A percentile compares a stretch with the other conserved stretches of the same genome.
Evolutionary conservation across 2,113 vertebrate species (phyloP).

Genomic region (Rhea pennata): DNA sequence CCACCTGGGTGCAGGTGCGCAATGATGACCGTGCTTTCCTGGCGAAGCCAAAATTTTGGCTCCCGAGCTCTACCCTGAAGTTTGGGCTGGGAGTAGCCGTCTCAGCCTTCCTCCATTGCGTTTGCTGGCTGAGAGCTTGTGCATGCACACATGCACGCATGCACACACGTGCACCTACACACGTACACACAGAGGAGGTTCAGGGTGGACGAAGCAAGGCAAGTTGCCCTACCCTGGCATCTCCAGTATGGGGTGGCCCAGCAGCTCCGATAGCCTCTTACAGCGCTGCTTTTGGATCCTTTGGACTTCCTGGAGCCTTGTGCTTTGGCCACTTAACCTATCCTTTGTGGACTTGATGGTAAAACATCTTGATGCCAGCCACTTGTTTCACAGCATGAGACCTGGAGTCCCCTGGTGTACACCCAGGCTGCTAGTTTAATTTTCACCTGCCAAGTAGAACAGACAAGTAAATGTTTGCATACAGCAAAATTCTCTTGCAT

Average conservation of each 20-base stretch:
- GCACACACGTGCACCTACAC: no score
- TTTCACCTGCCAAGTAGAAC: background rate
- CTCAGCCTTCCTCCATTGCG: no score
- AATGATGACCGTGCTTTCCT: background rate
- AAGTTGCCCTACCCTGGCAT: no score
- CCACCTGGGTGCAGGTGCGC: background rate
- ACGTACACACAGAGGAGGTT: fast-evolving
- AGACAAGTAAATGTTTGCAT: slow-evolving; percentile 7
- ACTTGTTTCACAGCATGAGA: background rate
- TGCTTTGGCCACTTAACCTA: background rate
- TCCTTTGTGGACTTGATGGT: fast-evolving
- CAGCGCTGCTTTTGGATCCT: no score
- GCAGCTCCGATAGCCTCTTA: no score
- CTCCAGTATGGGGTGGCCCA: no score
- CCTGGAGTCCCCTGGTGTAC: background rate
- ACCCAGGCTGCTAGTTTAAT: background rate
- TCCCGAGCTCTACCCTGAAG: background rate
- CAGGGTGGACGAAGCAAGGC: background rate
- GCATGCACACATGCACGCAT: no score
- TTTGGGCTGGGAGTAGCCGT: background rate
- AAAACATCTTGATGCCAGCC: fast-evolving
- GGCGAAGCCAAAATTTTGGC: background rate
- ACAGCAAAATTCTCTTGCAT: background rate
- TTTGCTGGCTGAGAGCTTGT: no score
- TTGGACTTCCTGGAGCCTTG: background rate